Base-by-base conservation (phyloP, 2,888 invertebrate species). In the Hemithea aestivaria region DNA sequence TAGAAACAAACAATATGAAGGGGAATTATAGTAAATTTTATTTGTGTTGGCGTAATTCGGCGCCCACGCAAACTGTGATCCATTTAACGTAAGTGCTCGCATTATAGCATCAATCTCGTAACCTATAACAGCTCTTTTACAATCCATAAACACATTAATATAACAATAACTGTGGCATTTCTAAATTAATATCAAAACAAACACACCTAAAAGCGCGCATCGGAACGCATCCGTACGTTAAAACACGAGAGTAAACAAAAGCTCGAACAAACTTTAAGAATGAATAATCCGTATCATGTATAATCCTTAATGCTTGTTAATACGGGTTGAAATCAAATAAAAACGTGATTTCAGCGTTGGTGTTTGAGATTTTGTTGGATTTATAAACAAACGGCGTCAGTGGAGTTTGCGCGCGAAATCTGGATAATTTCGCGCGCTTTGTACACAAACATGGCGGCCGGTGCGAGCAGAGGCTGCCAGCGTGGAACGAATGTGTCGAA, bases 381-480 rank as follows among this genome's bases (percentile, higher is more conserved):
- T 37, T 53, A 64, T 75, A 78, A 75, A 80, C 79, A 73, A 62
- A 44, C 47, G 46, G 49, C 56, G 51, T 49, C 47, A 57, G 56
- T 48, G 55, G 61, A 63, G 51, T 65, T 62, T 49, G 69, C 70
- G 66, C 66, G 73, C 71, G 68, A 76, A 77, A 77, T 81, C 81
- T 82, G 82, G 79, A 77, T 79, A 77, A 79, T 78, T 82, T 82
- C 81, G 69, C 74, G 74, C 68, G 69, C 55, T 72, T 59, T 47
- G 58, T 66, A 70, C 76, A 78, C 72, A 80, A 79, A 78, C 74
- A 78, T 70, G 72, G 72, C 64, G 30, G 60, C 44, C 38, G 21
- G 5, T 20, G 23, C 8, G 10, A 25, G 43, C 48, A 5, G 51
- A 40, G 34, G 27, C 34, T 43, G 58, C 45, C 45, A 56, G 58